Conservation (phyloP, 2,797 vertebrate species). For the Paguma larvata region DNA sequence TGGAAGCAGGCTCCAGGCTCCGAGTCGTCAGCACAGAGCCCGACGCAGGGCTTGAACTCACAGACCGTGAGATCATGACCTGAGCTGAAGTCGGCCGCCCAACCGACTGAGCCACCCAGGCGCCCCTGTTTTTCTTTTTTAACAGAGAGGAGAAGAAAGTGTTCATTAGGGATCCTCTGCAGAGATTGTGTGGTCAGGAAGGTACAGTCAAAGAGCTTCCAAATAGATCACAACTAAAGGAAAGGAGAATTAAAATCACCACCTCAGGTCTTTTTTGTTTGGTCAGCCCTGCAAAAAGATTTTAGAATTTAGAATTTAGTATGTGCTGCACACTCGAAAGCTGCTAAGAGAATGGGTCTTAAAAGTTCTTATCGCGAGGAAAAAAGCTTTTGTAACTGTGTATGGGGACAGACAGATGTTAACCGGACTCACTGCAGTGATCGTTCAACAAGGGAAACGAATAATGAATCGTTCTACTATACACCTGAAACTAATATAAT, state of each 20-base stretch:
- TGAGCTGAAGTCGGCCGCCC: too few relatives aligned
- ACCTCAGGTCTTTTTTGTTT: not conserved
- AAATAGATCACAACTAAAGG: not conserved
- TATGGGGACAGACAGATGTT: not conserved
- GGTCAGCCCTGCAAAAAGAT: not conserved
- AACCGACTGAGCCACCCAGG: too few relatives aligned
- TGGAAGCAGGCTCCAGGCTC: too few relatives aligned
- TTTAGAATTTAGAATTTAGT: not conserved
- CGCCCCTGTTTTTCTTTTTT: not conserved
- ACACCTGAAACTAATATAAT: not conserved
- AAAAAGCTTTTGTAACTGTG: not conserved
- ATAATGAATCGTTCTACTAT: not conserved
- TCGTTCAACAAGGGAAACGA: not conserved
- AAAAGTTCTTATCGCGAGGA: not conserved
- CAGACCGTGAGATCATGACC: too few relatives aligned
- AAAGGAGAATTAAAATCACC: not conserved
- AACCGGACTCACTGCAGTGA: not conserved
- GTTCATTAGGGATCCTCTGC: not conserved
- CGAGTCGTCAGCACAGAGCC: too few relatives aligned
- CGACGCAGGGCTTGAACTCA: too few relatives aligned
- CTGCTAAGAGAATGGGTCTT: not conserved
- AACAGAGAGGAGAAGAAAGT: not conserved
- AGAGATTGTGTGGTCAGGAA: not conserved
- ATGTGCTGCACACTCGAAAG: not conserved
- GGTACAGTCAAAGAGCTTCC: not conserved